phyloP scores from a whole-genome alignment of 92 coral and sea anemone species.

The Epizoanthus fatuus region DNA sequence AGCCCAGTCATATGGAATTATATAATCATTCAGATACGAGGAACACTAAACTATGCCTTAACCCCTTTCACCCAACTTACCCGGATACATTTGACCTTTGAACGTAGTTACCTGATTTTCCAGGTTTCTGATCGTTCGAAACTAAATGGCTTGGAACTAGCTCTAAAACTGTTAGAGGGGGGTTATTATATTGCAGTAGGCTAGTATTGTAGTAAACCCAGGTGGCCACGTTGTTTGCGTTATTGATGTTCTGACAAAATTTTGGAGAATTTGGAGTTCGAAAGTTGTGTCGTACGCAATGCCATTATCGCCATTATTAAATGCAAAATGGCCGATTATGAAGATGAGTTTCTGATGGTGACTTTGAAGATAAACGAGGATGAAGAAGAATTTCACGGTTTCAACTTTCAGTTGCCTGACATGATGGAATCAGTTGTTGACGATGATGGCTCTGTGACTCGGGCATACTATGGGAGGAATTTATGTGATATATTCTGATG shows the following conservation, averaged over 20 bases:
- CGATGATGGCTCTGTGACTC: conserved; percentile 32
- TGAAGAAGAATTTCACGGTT: conserved; percentile 59
- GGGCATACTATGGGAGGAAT: conserved; percentile 22
- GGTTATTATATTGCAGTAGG: conserved; percentile 12
- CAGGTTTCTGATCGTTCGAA: neutral
- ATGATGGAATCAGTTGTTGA: conserved; percentile 42
- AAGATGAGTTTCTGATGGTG: conserved; percentile 43
- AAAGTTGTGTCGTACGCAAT: neutral
- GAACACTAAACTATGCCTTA: too few species aligned
- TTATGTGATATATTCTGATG: conserved; percentile 34
- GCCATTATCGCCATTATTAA: neutral
- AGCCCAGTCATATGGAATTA: too few species aligned
- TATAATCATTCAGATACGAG: too few species aligned
- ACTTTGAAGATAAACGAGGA: conserved; percentile 44
- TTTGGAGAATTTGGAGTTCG: neutral
- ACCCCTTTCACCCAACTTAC: too few species aligned
- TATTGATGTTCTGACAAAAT: neutral
- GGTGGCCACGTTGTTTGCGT: neutral
- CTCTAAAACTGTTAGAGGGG: neutral
- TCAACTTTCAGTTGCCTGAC: conserved; percentile 35
- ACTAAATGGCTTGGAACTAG: conserved; percentile 17
- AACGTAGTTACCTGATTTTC: neutral
- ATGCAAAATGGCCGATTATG: conserved; percentile 5
- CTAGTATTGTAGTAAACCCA: conserved; percentile 1
- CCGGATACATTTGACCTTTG: too few species aligned